A percentile compares a stretch with the other conserved stretches of the same genome.
phyloP scores from a whole-genome alignment of 2,888 invertebrate genomes.

The Anorthoa munda region DNA sequence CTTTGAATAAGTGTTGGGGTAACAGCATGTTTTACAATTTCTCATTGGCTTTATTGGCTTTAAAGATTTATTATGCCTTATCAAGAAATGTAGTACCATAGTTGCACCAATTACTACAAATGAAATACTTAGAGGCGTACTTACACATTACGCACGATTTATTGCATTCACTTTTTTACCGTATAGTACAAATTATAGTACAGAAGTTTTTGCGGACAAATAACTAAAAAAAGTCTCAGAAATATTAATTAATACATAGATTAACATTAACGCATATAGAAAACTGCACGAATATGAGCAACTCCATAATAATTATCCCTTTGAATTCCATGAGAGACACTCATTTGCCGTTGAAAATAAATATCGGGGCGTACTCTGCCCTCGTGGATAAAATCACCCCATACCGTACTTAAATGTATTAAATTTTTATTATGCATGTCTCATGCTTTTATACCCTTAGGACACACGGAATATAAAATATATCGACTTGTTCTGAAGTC shows the following conservation, averaged over 20 bases:
- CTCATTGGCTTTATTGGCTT: neutral
- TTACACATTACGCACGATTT: neutral
- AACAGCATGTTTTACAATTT: neutral
- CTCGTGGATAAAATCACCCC: slow-evolving; percentile 56
- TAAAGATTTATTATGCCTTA: neutral
- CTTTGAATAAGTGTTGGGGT: neutral
- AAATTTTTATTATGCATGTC: slow-evolving; percentile 43
- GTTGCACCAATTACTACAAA: neutral
- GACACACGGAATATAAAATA: slow-evolving; percentile 46
- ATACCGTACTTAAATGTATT: slow-evolving; percentile 48
- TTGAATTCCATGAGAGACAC: slow-evolving; percentile 76
- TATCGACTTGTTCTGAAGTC: slow-evolving; percentile 31
- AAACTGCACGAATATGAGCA: slow-evolving; percentile 72
- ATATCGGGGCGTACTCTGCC: slow-evolving; percentile 60
- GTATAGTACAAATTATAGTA: neutral
- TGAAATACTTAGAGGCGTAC: neutral
- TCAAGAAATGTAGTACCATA: neutral
- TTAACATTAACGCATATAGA: slow-evolving; percentile 45
- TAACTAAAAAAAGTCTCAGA: neutral
- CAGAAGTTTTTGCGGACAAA: neutral
- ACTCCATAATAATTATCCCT: slow-evolving; percentile 75
- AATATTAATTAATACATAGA: slow-evolving; percentile 20
- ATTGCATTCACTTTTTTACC: neutral
- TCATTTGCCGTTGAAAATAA: slow-evolving; percentile 71
- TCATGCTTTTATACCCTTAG: slow-evolving; percentile 30